Evolutionary conservation across 2,888 invertebrate species (phyloP).

Genomic region (Acanthosoma haemorrhoidale): DNA sequence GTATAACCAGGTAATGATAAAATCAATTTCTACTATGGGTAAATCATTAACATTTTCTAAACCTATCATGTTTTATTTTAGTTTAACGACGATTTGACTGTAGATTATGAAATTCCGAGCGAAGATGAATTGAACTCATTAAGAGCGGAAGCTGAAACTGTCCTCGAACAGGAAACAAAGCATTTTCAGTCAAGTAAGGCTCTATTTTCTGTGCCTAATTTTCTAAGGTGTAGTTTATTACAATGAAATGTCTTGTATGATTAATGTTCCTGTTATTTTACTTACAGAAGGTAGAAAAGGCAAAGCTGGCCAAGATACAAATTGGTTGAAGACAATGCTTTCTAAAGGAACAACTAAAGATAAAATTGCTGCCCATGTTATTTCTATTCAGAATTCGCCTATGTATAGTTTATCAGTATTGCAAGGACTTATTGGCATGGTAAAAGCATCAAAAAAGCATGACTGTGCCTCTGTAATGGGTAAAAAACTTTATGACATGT

Average conservation of each 20-base stretch:
- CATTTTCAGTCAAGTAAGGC: constrained; percentile 58
- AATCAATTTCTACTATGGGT: not conserved
- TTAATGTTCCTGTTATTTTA: no score
- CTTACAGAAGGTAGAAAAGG: constrained; percentile 36
- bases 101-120: constrained; percentile 46
- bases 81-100: constrained; percentile 52
- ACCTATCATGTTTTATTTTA: constrained; percentile 42
- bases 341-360: constrained; percentile 77
- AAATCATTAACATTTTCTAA: not conserved
- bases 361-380: constrained; percentile 76
- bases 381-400: constrained; percentile 76
- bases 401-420: constrained; percentile 69
- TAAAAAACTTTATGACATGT: no score
- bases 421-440: constrained; percentile 65
- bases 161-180: constrained; percentile 59
- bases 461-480: constrained; percentile 55
- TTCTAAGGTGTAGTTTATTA: no score
- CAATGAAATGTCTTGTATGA: no score
- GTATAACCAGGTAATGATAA: constrained; percentile 57
- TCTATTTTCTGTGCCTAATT: not conserved
- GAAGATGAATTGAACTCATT: constrained; percentile 55
- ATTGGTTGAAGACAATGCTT: constrained; percentile 74
- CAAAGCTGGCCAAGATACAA: constrained; percentile 55
- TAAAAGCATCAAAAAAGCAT: constrained; percentile 70
- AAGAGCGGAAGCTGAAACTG: constrained; percentile 61